Base-by-base conservation (phyloP, 2,888 invertebrate genomes). In the Stenolophus ochropezus region DNA sequence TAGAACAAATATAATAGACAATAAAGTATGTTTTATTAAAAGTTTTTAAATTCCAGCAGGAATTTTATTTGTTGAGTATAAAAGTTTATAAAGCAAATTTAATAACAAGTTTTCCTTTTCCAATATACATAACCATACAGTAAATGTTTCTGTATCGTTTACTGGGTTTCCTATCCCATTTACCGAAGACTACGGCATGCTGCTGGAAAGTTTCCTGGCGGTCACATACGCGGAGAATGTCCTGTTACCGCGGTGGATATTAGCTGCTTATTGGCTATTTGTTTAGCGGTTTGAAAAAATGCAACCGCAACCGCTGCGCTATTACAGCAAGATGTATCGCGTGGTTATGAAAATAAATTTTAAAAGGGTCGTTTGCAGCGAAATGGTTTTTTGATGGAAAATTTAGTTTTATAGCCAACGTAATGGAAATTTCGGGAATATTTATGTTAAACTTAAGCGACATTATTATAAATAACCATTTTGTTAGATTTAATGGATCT, bases 251-350 rank as follows among this genome's bases (percentile, higher is more conserved):
- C 33, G n/a, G n/a, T n/a, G 14, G 56, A 61, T 25, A 23, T 58
- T 23, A 61, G 25, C 25, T 18, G 56, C n/a, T 25, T 61, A 61
- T 23, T 61, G 61, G 25, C 14, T 27, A 61, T 61, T 61, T 61
- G 61, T 25, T 25, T 58, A 23, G n/a, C 58, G 23, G 23, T 58
- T 58, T 21, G 58, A 58, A 58, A 58, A 58, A 58, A 58, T 58
- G 23, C 23, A 58, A 8, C 1, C 1, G n/a, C n/a, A n/a, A n/a
- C n/a, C n/a, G n/a, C 20, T 18, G 14, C n/a, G 25, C 8, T 14
- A 25, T 58, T 58, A 58, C 4, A 14, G 58, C n/a, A 58, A 21
- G 23, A 58, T 58, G 23, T 23, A 58, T 58, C 1, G 33, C 33
- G n/a, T 3, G 33, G 14, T 23, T 25, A 58, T 14, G 25, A 25